Conservation (phyloP, 2,113 vertebrate species). For the Ascaphus truei region DNA sequence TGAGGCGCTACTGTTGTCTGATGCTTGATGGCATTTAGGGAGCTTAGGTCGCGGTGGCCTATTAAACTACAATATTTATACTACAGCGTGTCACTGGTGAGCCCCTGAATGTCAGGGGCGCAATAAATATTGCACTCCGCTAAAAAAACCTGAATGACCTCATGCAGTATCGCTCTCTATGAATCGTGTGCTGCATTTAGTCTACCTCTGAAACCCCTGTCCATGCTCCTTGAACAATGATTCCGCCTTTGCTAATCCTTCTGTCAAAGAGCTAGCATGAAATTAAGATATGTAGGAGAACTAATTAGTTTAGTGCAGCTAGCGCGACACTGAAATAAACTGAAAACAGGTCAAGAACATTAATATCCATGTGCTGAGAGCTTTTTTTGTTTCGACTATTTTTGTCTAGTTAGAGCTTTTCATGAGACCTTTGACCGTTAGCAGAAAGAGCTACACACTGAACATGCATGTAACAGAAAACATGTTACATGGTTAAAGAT, state of each 20-base stretch:
- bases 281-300: constrained; percentile 30
- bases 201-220: constrained; percentile 41
- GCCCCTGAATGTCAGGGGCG: constrained; percentile 46
- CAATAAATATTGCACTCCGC: constrained; percentile 48
- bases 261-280: constrained; percentile 36
- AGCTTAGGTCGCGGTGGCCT: constrained; percentile 38
- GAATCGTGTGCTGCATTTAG: neutral
- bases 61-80: constrained; percentile 48
- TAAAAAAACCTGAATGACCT: constrained; percentile 43
- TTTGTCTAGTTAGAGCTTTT: too few species aligned
- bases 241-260: constrained; percentile 29
- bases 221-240: constrained; percentile 34
- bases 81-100: constrained; percentile 45
- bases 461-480: too few species aligned
- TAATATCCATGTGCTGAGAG: constrained; percentile 16
- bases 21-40: constrained; percentile 36
- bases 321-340: constrained; percentile 1
- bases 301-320: constrained; percentile 8
- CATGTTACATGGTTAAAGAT: too few species aligned
- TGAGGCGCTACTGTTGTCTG: constrained; percentile 24
- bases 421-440: too few species aligned
- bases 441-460: too few species aligned
- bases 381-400: neutral
- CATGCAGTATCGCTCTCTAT: neutral
- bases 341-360: constrained; percentile 25